Evolutionary conservation across 2,113 vertebrate species (phyloP), one percentile per base, ranked within the genome.

Genomic region (Fulmarus glacialis): DNA sequence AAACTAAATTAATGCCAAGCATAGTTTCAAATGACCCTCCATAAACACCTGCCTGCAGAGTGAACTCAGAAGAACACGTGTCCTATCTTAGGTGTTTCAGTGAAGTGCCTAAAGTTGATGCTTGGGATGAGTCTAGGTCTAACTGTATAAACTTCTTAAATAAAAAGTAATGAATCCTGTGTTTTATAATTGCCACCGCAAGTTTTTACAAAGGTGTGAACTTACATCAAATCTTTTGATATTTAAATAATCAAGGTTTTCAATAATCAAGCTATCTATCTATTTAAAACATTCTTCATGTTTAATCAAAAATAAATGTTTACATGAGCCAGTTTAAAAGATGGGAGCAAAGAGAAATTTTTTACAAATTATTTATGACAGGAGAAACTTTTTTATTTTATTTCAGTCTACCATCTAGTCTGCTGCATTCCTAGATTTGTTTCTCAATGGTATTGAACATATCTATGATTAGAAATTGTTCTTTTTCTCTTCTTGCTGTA

Each of bases 371-470:
- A n/a, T 50, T 74, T 79, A 36, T 50, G 18, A 52, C 26, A 74
- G 20, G 11, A 36, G 7, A 91, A 82, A 21, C 3, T 48, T 89
- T 67, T 27, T 0, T 15, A 36, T 82, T 1, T 0, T 70, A 38
- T 85, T 93, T 85, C 29, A 59, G 11, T 52, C 26, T 75, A 55
- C 21, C 12, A 27, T 55, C 11, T 43, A 90, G 3, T 26, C 23
- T 74, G 23, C 43, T 63, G 14, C 12, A 38, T 7, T 75, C 43
- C 34, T 32, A 42, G 15, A 22, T 55, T 56, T 72, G 5, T 75
- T 89, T 91, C 38, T 68, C 18, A 55, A 8, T 64, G 24, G 7
- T 7, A 55, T 5, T 53, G 21, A 85, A 72, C 4, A 26, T 34
- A 42, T 15, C 19, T 53, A 32, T 29, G 42, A 32, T 43, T 50